Percentiles rank a stretch among this genome's conserved stretches.
phyloP scores from a whole-genome alignment of 2,888 invertebrate genomes.

The Caprella mutica region DNA sequence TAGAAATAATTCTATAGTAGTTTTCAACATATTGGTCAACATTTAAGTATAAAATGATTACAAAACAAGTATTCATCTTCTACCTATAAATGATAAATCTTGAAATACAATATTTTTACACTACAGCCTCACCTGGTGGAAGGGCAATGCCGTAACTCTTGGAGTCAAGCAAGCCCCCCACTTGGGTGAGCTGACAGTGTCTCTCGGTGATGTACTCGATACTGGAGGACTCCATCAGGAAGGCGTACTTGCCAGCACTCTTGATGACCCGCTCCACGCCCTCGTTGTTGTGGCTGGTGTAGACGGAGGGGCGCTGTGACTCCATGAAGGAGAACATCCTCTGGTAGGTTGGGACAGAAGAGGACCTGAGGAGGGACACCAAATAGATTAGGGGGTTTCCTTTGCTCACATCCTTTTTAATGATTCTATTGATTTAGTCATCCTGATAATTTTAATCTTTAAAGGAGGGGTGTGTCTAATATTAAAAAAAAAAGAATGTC shows the following conservation, averaged over 20 bases:
- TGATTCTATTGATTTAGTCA: too few relatives aligned
- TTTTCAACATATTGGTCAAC: too few relatives aligned
- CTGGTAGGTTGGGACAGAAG: conserved; percentile 85
- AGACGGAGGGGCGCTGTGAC: conserved; percentile 73
- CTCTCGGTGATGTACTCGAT: conserved; percentile 88
- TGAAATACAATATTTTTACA: too few relatives aligned
- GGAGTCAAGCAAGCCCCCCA: conserved; percentile 76
- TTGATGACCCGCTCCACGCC: conserved; percentile 77
- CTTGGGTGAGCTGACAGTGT: conserved; percentile 63
- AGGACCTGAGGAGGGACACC: conserved; percentile 65
- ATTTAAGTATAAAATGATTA: too few relatives aligned
- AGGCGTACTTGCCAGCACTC: conserved; percentile 75
- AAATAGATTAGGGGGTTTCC: conserved; percentile 86
- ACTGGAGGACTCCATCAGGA: conserved; percentile 93
- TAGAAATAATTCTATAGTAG: too few relatives aligned
- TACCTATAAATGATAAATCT: too few relatives aligned
- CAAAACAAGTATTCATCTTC: too few relatives aligned
- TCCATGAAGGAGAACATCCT: conserved; percentile 95
- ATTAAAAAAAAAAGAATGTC: too few relatives aligned
- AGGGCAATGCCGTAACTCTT: conserved; percentile 94
- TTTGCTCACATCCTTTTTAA: too few relatives aligned
- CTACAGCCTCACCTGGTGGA: conserved; percentile 77
- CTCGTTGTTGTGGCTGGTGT: conserved; percentile 71
- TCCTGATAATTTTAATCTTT: too few relatives aligned
- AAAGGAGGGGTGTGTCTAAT: too few relatives aligned